Base-by-base conservation (phyloP, 2,888 invertebrate genomes). In the Rambutsinella grinnellia region DNA sequence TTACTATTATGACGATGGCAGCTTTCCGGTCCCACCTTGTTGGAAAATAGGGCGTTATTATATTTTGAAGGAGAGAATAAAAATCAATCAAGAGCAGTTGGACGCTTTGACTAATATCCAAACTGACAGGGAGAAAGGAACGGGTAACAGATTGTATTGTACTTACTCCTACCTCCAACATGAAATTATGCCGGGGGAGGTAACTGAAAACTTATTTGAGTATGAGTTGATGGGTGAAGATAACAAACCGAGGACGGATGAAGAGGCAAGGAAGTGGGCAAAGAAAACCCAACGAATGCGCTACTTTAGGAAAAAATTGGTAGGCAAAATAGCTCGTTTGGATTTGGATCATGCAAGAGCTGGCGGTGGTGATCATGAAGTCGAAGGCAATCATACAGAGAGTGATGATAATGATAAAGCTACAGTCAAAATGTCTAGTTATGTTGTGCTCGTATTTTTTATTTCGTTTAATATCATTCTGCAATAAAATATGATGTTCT, bases 11-110 rank as follows among this genome's bases (percentile, higher is more conserved):
- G 58, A 65, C 17, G 49, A 47, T 3, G 72, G 58, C n/a, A 72
- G 58, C 21, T 66, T 72, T n/a, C 72, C 72, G 10, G 66, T 72
- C 15, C 72, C 72, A 19, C 72, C 72, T 27, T 72, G 72, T 24
- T 72, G 57, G 57, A 57, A 8, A 24, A 51, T 72, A 0, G 17
- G 28, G 8, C 65, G 72, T 19, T 53, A 65, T 26, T 72, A 72
- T 44, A 19, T 72, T 17, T 24, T 72, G 53, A 57, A 23, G 24
- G 58, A 72, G 13, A 17, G 28, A 1, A 58, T 72, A n/a, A 72
- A 26, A n/a, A 72, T 72, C 23, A 65, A 65, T 5, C 26, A 27
- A 5, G 15, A 2, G 15, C 10, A 68, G 68, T 24, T 69, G n/a
- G 28, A 69, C n/a, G 51, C 21, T 0, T 36, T 72, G 27, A 57